phyloP scores from a whole-genome alignment of 2,113 vertebrate species.

The Megatriorchis doriae region DNA sequence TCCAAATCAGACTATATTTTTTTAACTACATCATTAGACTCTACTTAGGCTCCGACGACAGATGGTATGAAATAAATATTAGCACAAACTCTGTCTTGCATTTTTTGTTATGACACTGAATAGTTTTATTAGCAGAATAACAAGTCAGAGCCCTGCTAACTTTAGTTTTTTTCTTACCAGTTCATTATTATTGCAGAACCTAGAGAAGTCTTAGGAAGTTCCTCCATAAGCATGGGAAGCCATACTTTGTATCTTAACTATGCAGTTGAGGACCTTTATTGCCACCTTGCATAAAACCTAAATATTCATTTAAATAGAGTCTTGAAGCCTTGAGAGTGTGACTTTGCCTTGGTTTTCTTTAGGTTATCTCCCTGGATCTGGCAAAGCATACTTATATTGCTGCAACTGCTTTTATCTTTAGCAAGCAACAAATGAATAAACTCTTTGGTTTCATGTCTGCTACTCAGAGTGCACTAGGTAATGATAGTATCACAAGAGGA shows the following conservation, averaged over 20 bases:
- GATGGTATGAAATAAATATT: constrained; percentile 63
- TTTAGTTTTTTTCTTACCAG: neutral
- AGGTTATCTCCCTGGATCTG: neutral
- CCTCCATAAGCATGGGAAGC: neutral
- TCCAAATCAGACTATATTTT: neutral
- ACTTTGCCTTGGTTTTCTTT: neutral
- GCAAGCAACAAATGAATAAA: neutral
- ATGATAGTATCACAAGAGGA: neutral
- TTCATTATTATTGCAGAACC: neutral
- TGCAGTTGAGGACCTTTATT: neutral
- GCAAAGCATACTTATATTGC: neutral
- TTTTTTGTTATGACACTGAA: constrained; percentile 25
- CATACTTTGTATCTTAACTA: neutral
- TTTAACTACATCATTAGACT: constrained; percentile 15
- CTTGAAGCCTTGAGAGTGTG: neutral
- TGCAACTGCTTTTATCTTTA: neutral
- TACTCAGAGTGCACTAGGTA: neutral
- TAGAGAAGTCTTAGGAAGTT: neutral
- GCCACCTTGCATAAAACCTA: neutral
- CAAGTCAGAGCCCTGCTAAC: constrained; percentile 15
- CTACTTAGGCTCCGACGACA: neutral
- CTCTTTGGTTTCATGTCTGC: neutral
- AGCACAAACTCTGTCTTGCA: constrained; percentile 12
- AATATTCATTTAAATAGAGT: neutral
- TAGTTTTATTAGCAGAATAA: constrained; percentile 42